phyloP scores from a whole-genome alignment of 1,140 invertebrate genomes.

The Rhagoletis pomonella region DNA sequence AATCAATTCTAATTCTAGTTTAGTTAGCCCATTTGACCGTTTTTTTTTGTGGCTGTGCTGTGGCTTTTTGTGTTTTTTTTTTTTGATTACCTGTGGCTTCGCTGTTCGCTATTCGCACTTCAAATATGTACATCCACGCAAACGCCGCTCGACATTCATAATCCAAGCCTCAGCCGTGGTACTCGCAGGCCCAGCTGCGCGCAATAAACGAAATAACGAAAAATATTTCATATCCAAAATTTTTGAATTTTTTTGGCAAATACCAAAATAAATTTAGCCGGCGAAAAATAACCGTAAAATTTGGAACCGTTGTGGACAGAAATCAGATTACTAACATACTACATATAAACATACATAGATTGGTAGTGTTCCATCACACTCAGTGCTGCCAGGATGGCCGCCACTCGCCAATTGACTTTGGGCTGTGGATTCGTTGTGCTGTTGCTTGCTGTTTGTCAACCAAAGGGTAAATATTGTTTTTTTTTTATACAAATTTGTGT shows the following conservation, averaged over 20 bases:
- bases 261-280: not conserved
- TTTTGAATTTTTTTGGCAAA: not conserved
- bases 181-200: not conserved
- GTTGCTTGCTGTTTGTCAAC: slow-evolving; percentile 72
- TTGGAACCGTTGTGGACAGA: not conserved
- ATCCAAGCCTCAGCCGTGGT: not conserved
- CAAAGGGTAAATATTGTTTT: slow-evolving; percentile 72
- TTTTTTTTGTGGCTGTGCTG: not conserved
- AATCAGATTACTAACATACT: not conserved
- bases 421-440: slow-evolving; percentile 69
- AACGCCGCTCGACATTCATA: slow-evolving; percentile 10
- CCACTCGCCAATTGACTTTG: slow-evolving; percentile 55
- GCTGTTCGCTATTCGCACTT: not conserved
- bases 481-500: slow-evolving; percentile 56
- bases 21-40: slow-evolving; percentile 21
- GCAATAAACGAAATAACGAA: slow-evolving; percentile 17
- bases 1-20: slow-evolving; percentile 16
- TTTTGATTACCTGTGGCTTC: not conserved
- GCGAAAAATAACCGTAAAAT: slow-evolving; percentile 25
- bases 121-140: slow-evolving; percentile 35
- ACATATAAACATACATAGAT: not conserved
- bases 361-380: not conserved
- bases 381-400: slow-evolving; percentile 63
- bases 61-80: not conserved
- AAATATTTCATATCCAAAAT: slow-evolving; percentile 27